Evolutionary conservation across 2,888 invertebrate genomes (phyloP).

Genomic region (Rotaria magnacalcarata): DNA sequence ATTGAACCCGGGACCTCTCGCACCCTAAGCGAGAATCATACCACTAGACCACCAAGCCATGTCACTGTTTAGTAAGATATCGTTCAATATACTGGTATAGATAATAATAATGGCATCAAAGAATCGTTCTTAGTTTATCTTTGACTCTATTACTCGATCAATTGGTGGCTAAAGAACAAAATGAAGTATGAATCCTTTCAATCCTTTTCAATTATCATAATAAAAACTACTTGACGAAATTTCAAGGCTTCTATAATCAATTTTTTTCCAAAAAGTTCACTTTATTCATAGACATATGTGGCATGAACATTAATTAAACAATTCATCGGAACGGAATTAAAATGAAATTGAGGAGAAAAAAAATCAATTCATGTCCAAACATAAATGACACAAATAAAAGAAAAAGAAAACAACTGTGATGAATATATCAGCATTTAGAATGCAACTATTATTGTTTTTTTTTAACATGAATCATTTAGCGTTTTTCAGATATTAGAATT

Average conservation of each 20-base stretch:
- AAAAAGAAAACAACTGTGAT: not conserved
- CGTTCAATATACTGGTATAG: not conserved
- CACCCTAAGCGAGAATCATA: conserved; percentile 38
- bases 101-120: not conserved
- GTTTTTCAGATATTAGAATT: not conserved
- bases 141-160: not conserved
- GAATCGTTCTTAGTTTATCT: not conserved
- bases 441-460: not conserved
- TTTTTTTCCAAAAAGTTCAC: too few species aligned
- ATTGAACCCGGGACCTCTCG: conserved; percentile 38
- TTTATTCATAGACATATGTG: not conserved
- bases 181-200: too few species aligned
- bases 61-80: not conserved
- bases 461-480: not conserved
- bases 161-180: too few species aligned
- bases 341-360: not conserved
- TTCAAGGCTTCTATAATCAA: too few species aligned
- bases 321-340: not conserved
- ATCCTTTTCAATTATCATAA: too few species aligned
- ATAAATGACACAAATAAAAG: not conserved
- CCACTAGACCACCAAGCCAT: conserved; percentile 38
- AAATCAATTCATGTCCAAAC: not conserved
- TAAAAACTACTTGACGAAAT: too few species aligned
- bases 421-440: conserved; percentile 11
- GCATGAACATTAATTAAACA: not conserved